These are phyloP conservation scores for Pseudochromis fuscus DNA, from an alignment of 2,797 vertebrate genomes.

Conservation along the genomic window DNA sequence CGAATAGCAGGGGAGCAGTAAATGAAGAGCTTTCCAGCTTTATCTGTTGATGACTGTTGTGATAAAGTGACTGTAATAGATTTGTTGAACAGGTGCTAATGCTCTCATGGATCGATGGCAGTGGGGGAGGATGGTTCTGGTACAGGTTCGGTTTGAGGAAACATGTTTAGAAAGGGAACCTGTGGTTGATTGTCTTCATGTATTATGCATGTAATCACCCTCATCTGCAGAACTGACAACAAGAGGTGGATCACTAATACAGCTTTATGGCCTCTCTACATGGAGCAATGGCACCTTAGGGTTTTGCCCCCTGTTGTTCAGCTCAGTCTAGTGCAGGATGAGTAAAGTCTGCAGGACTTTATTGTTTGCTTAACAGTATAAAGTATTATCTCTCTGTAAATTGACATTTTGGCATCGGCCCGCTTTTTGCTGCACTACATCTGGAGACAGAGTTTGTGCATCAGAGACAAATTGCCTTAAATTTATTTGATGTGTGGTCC, in stretches of 20 bases:
- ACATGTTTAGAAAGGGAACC: conserved; percentile 29
- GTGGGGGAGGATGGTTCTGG: conserved; percentile 25
- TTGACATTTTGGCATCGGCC: conserved; percentile 35
- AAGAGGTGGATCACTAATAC: conserved; percentile 37
- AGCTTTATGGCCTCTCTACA: conserved; percentile 35
- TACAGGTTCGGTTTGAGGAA: conserved; percentile 38
- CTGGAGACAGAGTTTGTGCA: conserved; percentile 48
- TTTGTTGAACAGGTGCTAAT: conserved; percentile 47
- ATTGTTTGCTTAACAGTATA: conserved; percentile 16
- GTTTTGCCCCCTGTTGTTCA: conserved; percentile 4
- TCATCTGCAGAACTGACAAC: conserved; percentile 46
- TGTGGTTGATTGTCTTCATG: conserved; percentile 62
- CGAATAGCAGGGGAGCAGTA: conserved; percentile 30
- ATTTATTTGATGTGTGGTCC: conserved; percentile 61
- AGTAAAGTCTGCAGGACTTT: too few relatives aligned
- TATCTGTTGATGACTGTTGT: conserved; percentile 48
- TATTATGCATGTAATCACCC: conserved; percentile 65
- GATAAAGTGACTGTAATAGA: conserved; percentile 56
- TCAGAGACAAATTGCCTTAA: conserved; percentile 47
- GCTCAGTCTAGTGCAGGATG: conserved; percentile 6
- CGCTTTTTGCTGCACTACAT: conserved; percentile 25
- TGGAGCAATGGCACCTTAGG: conserved; percentile 19
- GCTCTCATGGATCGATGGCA: conserved; percentile 45
- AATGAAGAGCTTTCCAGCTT: conserved; percentile 53
- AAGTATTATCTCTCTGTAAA: conserved; percentile 11